These are phyloP conservation scores for Pelecanoides urinatrix DNA, from an alignment of 2,113 vertebrate genomes.

Conservation along the genomic window DNA sequence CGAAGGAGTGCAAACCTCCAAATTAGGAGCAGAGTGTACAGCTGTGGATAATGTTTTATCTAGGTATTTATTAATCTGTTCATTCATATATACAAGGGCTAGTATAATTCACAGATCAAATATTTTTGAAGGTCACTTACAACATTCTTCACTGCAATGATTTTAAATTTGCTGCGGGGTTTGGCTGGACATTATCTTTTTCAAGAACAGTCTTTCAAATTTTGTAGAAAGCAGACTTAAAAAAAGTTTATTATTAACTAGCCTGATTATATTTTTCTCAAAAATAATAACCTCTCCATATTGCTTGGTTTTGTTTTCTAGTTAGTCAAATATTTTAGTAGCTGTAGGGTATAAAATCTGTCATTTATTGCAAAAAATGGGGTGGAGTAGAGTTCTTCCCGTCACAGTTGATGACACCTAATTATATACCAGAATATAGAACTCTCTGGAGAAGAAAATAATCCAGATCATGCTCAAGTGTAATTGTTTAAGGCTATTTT, in stretches of 20 bases:
- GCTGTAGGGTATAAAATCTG: slow-evolving; percentile 61
- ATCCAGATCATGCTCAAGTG: slow-evolving; percentile 49
- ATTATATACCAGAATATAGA: slow-evolving; percentile 63
- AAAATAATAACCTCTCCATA: slow-evolving; percentile 4
- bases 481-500: slow-evolving; percentile 73
- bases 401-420: slow-evolving; percentile 67
- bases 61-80: not conserved
- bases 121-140: not conserved
- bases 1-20: not conserved
- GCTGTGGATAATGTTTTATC: not conserved
- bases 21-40: not conserved
- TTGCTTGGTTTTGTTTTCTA: slow-evolving; percentile 20
- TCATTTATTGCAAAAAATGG: slow-evolving; percentile 66
- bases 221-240: not conserved
- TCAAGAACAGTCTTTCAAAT: not conserved
- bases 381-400: slow-evolving; percentile 42
- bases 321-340: slow-evolving; percentile 62
- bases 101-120: not conserved
- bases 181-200: not conserved
- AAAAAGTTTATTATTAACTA: not conserved
- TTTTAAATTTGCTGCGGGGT: not conserved
- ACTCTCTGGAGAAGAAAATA: slow-evolving; percentile 27
- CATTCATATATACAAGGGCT: not conserved
- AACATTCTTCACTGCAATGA: not conserved
- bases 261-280: slow-evolving; percentile 21